Conservation (phyloP, 2,113 vertebrate genomes). For the Antechinus stuartii region DNA sequence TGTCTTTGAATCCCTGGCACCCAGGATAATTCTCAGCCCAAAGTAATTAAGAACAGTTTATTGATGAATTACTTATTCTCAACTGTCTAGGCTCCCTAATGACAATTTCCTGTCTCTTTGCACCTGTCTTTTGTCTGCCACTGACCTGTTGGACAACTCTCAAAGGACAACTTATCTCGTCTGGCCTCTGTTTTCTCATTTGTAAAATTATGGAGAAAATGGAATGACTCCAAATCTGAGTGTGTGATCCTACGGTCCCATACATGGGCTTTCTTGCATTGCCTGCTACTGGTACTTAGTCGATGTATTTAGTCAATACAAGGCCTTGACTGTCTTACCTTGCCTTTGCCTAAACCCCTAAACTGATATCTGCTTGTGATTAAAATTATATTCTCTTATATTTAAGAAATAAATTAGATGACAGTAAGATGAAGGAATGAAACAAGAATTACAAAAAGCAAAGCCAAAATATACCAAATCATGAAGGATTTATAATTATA, state of each 20-base stretch:
- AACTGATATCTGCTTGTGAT: neutral
- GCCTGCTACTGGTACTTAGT: neutral
- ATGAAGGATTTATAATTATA: constrained; percentile 26
- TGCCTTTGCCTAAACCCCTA: neutral
- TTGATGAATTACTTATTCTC: neutral
- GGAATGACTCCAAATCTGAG: neutral
- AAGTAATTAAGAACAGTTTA: neutral
- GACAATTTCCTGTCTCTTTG: neutral
- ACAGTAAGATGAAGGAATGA: neutral
- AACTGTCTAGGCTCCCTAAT: neutral
- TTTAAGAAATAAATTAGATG: neutral
- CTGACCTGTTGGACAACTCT: neutral
- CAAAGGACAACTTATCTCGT: neutral
- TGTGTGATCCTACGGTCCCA: neutral
- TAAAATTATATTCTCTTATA: neutral
- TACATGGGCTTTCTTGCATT: neutral
- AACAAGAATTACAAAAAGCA: neutral
- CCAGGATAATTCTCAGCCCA: neutral
- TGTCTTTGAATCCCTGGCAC: neutral
- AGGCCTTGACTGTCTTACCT: neutral
- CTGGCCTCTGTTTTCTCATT: neutral
- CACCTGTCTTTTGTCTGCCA: neutral
- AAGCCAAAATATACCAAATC: neutral
- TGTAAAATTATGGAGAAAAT: neutral
- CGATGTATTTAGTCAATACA: neutral